Conservation (phyloP, 2,113 vertebrate species). For the Oreochromis niloticus region DNA sequence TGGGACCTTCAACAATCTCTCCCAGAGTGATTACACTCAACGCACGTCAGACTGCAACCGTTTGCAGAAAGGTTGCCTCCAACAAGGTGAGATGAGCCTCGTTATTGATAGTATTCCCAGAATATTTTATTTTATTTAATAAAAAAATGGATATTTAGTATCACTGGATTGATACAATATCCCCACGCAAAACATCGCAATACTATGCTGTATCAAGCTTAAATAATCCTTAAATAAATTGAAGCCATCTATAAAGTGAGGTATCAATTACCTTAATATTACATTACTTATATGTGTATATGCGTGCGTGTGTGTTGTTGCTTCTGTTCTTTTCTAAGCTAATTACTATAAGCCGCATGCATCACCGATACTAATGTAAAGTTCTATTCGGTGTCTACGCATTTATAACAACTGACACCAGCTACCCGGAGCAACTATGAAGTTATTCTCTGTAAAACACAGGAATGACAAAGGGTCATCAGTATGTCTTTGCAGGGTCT, state of each 20-base stretch:
- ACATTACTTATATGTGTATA: not conserved
- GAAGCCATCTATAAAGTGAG: not conserved
- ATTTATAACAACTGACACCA: not conserved
- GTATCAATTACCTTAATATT: not conserved
- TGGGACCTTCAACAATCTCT: not conserved
- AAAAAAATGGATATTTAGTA: not conserved
- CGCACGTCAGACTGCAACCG: not conserved
- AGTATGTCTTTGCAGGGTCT: not conserved
- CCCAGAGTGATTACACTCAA: not conserved
- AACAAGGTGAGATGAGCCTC: not conserved
- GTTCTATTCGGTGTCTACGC: not conserved
- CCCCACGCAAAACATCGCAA: not conserved
- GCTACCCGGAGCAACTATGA: not conserved
- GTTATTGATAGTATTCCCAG: not conserved
- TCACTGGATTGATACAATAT: not conserved
- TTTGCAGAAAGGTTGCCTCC: not conserved
- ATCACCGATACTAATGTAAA: not conserved
- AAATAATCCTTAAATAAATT: not conserved
- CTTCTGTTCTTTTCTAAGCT: not conserved
- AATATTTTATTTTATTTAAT: not conserved
- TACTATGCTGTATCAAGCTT: not conserved
- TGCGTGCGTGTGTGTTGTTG: not conserved
- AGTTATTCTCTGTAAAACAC: not conserved
- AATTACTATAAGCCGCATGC: not conserved
- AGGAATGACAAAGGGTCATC: not conserved